Evolutionary conservation across 2,113 vertebrate species (phyloP), one percentile per base, ranked within the genome.

Genomic region (Phalacrocorax pelagicus): DNA sequence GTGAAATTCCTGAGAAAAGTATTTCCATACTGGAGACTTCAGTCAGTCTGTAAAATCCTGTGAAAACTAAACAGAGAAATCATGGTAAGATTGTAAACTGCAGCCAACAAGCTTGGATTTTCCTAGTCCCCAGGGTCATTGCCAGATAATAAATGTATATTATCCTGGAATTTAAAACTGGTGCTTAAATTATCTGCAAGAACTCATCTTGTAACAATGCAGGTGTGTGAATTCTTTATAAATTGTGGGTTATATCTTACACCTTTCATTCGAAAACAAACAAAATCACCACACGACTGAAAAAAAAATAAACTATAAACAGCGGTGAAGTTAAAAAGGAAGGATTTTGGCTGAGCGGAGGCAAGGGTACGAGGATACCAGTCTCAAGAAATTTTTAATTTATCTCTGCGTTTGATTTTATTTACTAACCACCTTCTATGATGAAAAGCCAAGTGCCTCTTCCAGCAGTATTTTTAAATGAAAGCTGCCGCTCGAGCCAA

Each of bases 211-310:
- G 13, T 51, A 94, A 92, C 92, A 91, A 57, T 27, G 86, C 89
- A 87, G 84, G 81, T 92, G 73, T 79, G 84, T 30, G 78, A 95
- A 82, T 88, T 82, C 94, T 79, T 91, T n/a, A 59, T 58, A 72
- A 89, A 38, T 42, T 34, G 81, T 52, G 61, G 58, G 66, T 80
- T 78, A 5, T 59, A 61, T 42, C 82, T 80, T 19, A 74, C 72
- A 66, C 67, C 67, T 87, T 89, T 75, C 87, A 85, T 77, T 72
- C 72, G 55, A 36, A 92, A 95, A 62, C 75, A 94, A 87, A 85
- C n/a, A 57, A 86, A 73, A 52, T 10, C 61, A 89, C 81, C 86
- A 30, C 91, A 85, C 70, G 65, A 32, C 20, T 49, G 44, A 32
- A 75, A 73, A 85, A 46, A 46, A 74, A 73, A 9, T 0, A 34